Conservation (phyloP, 2,797 vertebrate species). For the Liasis olivaceus region DNA sequence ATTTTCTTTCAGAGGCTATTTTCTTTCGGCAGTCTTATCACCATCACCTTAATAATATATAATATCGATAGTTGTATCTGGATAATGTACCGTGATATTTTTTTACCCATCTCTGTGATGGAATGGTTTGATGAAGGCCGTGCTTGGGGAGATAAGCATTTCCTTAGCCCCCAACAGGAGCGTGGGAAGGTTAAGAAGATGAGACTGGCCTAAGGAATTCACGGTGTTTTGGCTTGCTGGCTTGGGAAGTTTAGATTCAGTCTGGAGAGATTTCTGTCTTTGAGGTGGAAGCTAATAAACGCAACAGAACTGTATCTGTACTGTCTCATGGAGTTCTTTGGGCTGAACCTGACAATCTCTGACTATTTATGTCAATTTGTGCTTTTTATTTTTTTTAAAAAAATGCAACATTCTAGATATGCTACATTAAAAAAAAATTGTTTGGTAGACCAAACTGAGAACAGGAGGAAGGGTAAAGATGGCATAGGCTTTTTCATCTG, state of each 20-base stretch:
- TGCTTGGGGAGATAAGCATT: no score
- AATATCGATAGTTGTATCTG: conserved; percentile 25
- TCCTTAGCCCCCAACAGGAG: no score
- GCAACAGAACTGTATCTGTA: no score
- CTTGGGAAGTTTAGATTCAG: no score
- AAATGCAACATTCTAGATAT: neutral
- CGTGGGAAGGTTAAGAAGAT: no score
- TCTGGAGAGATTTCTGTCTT: no score
- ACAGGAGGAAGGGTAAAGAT: neutral
- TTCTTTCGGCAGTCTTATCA: conserved; percentile 5
- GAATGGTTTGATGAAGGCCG: no score
- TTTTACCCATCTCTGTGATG: neutral
- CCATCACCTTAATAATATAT: neutral
- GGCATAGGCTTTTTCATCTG: neutral
- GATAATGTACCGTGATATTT: neutral
- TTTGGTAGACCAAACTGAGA: neutral
- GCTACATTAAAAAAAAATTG: neutral
- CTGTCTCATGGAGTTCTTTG: no score
- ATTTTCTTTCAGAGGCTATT: neutral
- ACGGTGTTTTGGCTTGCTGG: no score
- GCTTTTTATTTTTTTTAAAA: neutral
- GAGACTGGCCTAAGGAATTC: no score
- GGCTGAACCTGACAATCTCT: no score
- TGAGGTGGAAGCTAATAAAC: no score
- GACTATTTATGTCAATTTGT: neutral